A percentile compares a stretch with the other conserved stretches of the same genome.
Conservation (phyloP, 2,113 vertebrate species). For the Ailuropoda melanoleuca region DNA sequence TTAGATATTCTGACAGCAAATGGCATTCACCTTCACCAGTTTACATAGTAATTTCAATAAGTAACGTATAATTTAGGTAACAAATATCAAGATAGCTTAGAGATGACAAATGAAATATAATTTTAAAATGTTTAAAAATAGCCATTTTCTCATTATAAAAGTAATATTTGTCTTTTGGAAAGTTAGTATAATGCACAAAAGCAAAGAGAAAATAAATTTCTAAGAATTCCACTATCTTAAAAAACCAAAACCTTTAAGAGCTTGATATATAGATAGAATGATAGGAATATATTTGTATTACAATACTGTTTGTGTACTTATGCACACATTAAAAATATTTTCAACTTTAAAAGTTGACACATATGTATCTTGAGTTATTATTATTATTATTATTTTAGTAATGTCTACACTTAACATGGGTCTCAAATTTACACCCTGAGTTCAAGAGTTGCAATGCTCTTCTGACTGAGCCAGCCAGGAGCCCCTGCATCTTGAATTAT, state of each 20-base stretch:
- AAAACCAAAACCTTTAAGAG: background rate
- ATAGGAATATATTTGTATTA: background rate
- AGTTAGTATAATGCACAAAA: background rate
- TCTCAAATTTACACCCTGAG: background rate
- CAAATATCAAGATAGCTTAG: background rate
- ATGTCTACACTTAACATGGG: background rate
- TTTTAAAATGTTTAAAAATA: constrained; percentile 3
- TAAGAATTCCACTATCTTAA: background rate
- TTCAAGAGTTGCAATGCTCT: background rate
- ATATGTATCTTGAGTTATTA: background rate
- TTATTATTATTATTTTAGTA: background rate
- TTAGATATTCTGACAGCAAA: constrained; percentile 43
- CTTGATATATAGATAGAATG: background rate
- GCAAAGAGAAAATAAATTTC: background rate
- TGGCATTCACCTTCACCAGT: background rate
- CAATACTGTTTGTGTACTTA: background rate
- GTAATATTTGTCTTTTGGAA: background rate
- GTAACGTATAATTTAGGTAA: constrained; percentile 40
- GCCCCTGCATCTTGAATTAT: background rate
- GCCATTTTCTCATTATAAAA: background rate
- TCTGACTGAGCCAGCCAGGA: background rate
- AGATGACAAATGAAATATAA: background rate
- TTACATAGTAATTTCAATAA: constrained; percentile 13
- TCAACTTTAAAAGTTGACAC: background rate
- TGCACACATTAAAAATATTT: background rate